Base-by-base conservation (phyloP, 2,888 invertebrate genomes). In the Unio delphinus region DNA sequence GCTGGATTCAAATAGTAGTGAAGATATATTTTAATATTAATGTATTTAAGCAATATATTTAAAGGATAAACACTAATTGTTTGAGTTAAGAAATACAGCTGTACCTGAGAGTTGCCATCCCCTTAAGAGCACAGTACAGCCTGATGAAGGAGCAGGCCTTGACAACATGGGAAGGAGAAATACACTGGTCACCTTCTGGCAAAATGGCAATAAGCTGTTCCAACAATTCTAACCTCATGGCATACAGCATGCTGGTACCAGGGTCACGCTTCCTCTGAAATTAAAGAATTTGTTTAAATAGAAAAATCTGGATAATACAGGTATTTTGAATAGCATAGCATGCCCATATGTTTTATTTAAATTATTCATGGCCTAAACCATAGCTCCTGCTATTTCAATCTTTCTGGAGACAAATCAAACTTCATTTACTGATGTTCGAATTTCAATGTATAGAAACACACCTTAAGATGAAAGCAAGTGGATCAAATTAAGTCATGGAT, bases 61-160 rank as follows among this genome's bases (percentile, higher is more conserved):
- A 17, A n/a, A 58, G 15, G n/a, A 58, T 1, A 58, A 58, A 58
- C 15, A 26, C n/a, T 58, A 23, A 58, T 23, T 4, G 1, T 17
- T 23, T 1, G 59, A 45, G 0, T 45, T 45, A 45, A 11, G 11
- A 45, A 45, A 3, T 45, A 45, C 60, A 73, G 15, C 45, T 85
- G 78, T 80, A 95, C 93, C 97, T 97, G 20, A 97, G 94, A 1
- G 95, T 95, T 0, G 97, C 97, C 70, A 98, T 96, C 62, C 96
- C 97, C 81, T 96, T 93, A 0, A 98, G 91, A 0, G 98, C 97
- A 90, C 97, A 97, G 88, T 97, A 97, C 0, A 98, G 92, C 61
- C 97, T 92, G 45, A 98, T 91, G 60, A 98, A 91, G 1, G 96
- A 95, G n/a, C 96, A 95, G 0, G 96, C 97, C 89, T 96, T 94